phyloP scores from a whole-genome alignment of 1,140 invertebrate genomes.

The Tetraneura akinire region DNA sequence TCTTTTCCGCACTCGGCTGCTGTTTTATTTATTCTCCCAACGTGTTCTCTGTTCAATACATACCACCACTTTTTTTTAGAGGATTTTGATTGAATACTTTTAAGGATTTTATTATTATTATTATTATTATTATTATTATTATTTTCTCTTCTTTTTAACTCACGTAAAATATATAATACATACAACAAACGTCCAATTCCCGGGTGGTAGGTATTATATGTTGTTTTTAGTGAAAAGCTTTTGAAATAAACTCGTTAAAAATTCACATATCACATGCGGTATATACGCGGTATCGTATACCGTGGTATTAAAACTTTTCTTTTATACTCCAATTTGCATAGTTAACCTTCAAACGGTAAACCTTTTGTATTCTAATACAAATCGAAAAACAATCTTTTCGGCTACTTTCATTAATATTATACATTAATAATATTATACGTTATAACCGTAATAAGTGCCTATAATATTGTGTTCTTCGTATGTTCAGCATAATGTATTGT shows the following conservation, averaged over 20 bases:
- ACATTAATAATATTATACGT: too few relatives aligned
- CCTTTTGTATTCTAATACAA: neutral
- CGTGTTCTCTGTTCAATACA: slow-evolving; percentile 17
- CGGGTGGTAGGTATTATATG: neutral
- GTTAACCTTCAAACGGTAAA: neutral
- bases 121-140: too few relatives aligned
- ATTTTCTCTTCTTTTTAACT: neutral
- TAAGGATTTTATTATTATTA: slow-evolving; percentile 13
- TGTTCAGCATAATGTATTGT: too few relatives aligned
- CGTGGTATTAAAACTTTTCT: neutral
- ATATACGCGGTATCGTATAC: neutral
- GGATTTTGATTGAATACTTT: slow-evolving; percentile 42
- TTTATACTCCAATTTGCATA: neutral
- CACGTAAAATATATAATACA: slow-evolving; percentile 22
- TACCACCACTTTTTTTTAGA: slow-evolving; percentile 25
- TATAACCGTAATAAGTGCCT: too few relatives aligned
- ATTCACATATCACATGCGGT: slow-evolving; percentile 9
- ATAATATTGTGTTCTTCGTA: too few relatives aligned
- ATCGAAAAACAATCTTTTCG: neutral
- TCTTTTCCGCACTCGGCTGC: neutral
- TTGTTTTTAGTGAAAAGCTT: slow-evolving; percentile 35
- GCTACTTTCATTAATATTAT: neutral
- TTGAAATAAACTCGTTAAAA: slow-evolving; percentile 46
- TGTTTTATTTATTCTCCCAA: neutral
- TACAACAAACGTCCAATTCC: slow-evolving; percentile 26